Base-by-base conservation (phyloP, 2,888 invertebrate genomes). In the Orchestes rusci region DNA sequence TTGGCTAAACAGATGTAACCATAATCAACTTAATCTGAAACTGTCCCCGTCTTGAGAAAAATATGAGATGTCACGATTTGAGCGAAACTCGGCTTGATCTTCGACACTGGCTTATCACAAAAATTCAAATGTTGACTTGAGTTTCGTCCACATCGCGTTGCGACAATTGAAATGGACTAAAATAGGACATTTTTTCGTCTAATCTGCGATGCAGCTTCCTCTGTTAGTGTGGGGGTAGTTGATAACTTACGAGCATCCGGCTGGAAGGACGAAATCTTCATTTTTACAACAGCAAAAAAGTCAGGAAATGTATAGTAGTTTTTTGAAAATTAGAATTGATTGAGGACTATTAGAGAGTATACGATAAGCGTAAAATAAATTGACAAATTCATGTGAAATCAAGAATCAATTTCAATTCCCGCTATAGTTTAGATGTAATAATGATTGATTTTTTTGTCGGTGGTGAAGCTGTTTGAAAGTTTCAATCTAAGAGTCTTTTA, bases 171-270 rank as follows among this genome's bases (percentile, higher is more conserved):
- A 45, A 39, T 43, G 30, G 39, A 50, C 49, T 46, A 46, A 50
- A 50, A 45, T 45, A 19, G 35, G 42, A 40, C 34, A 28, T 45
- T 39, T 44, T 47, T 50, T 50, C 34, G 40, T 45, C 34, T 50
- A 50, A 50, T 50, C 49, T 16, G 23, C 38, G 13, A 28, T 30
- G 39, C 41, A 34, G 41, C 47, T 48, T 50, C 50, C 50, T 54
- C 52, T 51, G 36, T 30, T 19, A 46, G 52, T 47, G 57, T 56
- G 53, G 57, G 57, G 50, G 53, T 49, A 30, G 30, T 28, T 52
- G 56, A 56, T 56, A 56, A 56, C 19, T 29, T 39, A n/a, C n/a
- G n/a, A 10, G 23, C 23, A 23, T 23, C 23, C 23, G 23, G 23
- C 23, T 23, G 23, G n/a, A n/a, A n/a, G n/a, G n/a, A n/a, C n/a